These are phyloP conservation scores for Lagorchestes hirsutus DNA, from an alignment of 2,797 vertebrate species.

Conservation along the genomic window DNA sequence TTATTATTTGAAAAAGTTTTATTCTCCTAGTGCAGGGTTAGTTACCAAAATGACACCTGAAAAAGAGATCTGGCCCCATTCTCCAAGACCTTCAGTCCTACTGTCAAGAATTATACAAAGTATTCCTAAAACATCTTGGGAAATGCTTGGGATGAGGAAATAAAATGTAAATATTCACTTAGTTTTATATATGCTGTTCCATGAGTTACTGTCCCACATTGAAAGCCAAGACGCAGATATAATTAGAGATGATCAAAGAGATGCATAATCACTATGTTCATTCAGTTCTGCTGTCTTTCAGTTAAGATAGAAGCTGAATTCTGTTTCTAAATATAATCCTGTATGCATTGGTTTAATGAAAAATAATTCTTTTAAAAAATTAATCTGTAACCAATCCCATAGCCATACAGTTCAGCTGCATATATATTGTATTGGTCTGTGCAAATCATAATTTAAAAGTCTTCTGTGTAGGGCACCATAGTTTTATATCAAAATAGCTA, in stretches of 20 bases:
- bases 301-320: constrained; percentile 37
- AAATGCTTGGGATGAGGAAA: background rate
- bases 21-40: background rate
- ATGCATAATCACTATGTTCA: background rate
- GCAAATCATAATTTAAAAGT: constrained; percentile 13
- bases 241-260: background rate
- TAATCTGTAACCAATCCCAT: background rate
- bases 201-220: background rate
- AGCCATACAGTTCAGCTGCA: background rate
- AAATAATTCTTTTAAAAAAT: background rate
- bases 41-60: background rate
- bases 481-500: background rate
- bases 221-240: constrained; percentile 22
- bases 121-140: background rate
- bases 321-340: constrained; percentile 9
- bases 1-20: background rate
- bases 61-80: background rate
- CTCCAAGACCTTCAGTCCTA: background rate
- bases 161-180: background rate
- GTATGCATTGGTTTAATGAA: background rate
- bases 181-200: background rate
- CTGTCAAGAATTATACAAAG: background rate
- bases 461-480: constrained; percentile 32
- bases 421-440: background rate
- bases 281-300: background rate